phyloP scores from a whole-genome alignment of 2,888 invertebrate species.

The Tromatobia lineatoria region DNA sequence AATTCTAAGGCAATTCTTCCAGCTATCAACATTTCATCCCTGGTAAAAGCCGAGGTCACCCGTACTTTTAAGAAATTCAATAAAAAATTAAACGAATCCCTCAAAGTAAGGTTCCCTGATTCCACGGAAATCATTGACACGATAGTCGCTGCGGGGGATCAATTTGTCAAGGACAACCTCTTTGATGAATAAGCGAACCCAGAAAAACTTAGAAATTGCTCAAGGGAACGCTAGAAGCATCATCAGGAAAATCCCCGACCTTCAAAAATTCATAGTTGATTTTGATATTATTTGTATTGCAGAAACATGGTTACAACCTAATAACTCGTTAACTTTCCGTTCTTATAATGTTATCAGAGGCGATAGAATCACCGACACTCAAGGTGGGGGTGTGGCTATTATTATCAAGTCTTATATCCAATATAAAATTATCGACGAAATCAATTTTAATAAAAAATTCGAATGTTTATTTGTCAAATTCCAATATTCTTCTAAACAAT shows the following conservation, averaged over 20 bases:
- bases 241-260: neutral
- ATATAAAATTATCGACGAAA: neutral
- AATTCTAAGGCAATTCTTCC: neutral
- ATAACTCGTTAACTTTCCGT: no score
- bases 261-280: no score
- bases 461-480: slow-evolving; percentile 10
- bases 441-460: neutral
- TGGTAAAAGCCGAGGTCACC: neutral
- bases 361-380: neutral
- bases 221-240: slow-evolving; percentile 6
- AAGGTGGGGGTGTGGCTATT: slow-evolving; percentile 11
- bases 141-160: neutral
- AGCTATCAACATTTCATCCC: neutral
- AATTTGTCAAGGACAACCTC: neutral
- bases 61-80: neutral
- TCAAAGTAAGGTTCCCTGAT: neutral
- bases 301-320: no score
- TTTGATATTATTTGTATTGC: no score
- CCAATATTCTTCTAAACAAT: slow-evolving; percentile 4
- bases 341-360: neutral
- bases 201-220: neutral
- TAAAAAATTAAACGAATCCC: neutral
- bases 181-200: neutral
- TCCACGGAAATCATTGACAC: neutral
- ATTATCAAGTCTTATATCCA: neutral